Evolutionary conservation across 2,113 vertebrate species (phyloP).

Genomic region (Eulacestoma nigropectus): DNA sequence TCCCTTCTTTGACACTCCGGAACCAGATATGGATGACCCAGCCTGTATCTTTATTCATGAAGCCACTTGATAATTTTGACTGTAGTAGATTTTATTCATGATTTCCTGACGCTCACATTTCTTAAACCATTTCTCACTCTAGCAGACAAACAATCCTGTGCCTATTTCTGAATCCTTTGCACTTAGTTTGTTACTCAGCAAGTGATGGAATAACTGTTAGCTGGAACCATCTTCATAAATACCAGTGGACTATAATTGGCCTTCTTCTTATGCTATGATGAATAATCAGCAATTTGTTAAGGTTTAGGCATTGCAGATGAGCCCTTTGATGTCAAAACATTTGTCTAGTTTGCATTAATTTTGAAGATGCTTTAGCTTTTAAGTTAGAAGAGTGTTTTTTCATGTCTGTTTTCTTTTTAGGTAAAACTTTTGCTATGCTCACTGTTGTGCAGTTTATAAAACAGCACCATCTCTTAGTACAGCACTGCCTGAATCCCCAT

Average conservation of each 20-base stretch:
- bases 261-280: neutral
- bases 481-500: neutral
- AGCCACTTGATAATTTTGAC: neutral
- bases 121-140: neutral
- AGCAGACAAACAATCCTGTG: neutral
- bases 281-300: neutral
- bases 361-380: neutral
- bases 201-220: neutral
- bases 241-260: neutral
- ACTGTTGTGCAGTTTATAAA: neutral
- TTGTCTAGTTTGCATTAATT: neutral
- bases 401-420: neutral
- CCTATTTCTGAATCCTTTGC: neutral
- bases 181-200: neutral
- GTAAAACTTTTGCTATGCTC: neutral
- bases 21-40: conserved; percentile 98
- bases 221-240: neutral
- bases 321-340: neutral
- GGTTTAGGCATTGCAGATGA: neutral
- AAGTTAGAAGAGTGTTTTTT: neutral
- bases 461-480: neutral
- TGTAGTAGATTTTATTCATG: neutral
- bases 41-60: conserved; percentile 87
- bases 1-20: conserved; percentile 95
- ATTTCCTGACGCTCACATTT: neutral